Base-by-base conservation (phyloP, 2,888 invertebrate species). In the Acleris laterana region DNA sequence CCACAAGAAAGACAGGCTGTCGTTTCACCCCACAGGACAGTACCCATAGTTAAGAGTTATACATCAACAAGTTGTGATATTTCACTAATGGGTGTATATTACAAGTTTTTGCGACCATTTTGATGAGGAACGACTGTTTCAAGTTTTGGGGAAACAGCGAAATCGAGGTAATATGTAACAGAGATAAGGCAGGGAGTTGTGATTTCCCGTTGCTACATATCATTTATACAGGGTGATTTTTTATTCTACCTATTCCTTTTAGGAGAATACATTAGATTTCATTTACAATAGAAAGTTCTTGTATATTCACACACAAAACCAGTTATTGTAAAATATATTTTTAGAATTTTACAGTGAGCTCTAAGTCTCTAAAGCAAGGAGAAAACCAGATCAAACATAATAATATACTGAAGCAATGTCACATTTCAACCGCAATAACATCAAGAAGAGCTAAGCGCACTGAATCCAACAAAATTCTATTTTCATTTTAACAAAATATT, bases 61-160 rank as follows among this genome's bases (percentile, higher is more conserved):
- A 46, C 46, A 51, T 49, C 53, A 38, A 38, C 52, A 52, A 53
- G 59, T 53, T 38, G 53, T 19, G 53, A 52, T 57, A 63, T 63
- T n/a, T 49, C 42, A 28, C 59, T 60, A 64, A 64, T 64, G 64
- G 52, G 9, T 57, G 38, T 17, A 53, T 20, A 49, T 25, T 55
- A 49, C 60, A 55, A 56, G 60, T 65, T 55, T 64, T 61, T 55
- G 25, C 19, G 28, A 28, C n/a, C 17, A 46, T 44, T 22, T 17
- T 20, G 19, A 17, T 60, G 65, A 60, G 49, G 17, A 44, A 56
- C 55, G 46, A 9, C n/a, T 49, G 44, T 46, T 46, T 46, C 44
- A 57, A 55, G 55, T 55, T 55, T 42, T 20, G 44, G 20, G 38
- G 42, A 42, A 55, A 55, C 20, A 16, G 16, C 17, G 16, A 42